Evolutionary conservation across 1,140 invertebrate species (phyloP).

Genomic region (Triops cancriformis): DNA sequence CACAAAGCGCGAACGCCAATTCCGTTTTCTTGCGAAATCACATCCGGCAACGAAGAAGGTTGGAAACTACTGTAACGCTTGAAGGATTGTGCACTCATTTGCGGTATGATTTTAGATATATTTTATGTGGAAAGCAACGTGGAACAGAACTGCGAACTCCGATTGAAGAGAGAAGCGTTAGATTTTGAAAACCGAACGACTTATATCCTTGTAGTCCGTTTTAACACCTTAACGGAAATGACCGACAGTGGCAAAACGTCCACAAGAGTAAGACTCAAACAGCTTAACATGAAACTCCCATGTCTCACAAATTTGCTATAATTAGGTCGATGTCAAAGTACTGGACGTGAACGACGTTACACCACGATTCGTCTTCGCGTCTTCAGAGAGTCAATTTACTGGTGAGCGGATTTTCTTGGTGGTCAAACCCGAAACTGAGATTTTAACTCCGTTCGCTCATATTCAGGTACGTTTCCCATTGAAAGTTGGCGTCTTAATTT

Average conservation of each 20-base stretch:
- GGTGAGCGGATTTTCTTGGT: constrained; percentile 58
- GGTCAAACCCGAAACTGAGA: constrained; percentile 54
- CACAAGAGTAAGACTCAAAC: constrained; percentile 22
- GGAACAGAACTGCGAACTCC: constrained; percentile 67
- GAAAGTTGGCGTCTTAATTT: constrained; percentile 23
- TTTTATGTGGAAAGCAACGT: constrained; percentile 64
- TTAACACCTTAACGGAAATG: constrained; percentile 19
- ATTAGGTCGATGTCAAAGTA: constrained; percentile 65
- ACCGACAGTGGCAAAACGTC: neutral
- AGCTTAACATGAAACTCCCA: too few species aligned
- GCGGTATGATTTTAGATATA: constrained; percentile 43
- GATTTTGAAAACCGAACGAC: constrained; percentile 64
- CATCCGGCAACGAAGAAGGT: constrained; percentile 55
- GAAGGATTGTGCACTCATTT: neutral
- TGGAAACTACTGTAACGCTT: neutral
- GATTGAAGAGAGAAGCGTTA: constrained; percentile 53
- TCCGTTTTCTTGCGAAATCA: constrained; percentile 62
- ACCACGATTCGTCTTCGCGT: constrained; percentile 67
- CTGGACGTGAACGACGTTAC: constrained; percentile 79
- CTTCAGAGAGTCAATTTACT: constrained; percentile 37
- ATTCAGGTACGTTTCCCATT: constrained; percentile 49
- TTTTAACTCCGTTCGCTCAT: constrained; percentile 64
- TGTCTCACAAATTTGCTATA: neutral
- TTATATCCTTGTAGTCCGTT: constrained; percentile 49
- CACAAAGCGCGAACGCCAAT: constrained; percentile 57